These are phyloP conservation scores for Lasioglossum lativentre DNA, from an alignment of 2,888 invertebrate genomes.

Conservation along the genomic window DNA sequence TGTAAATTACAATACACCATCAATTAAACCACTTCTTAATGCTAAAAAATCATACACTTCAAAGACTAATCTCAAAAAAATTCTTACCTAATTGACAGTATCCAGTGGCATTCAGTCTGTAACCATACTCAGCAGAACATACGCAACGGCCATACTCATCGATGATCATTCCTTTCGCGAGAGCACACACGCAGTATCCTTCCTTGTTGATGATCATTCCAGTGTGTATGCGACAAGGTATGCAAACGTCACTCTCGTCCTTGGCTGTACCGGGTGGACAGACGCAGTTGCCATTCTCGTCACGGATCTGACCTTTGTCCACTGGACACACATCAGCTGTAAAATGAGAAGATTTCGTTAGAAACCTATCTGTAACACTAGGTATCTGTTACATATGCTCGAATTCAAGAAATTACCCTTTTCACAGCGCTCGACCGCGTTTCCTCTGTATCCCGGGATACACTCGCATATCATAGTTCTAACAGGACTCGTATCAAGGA, in stretches of 20 bases:
- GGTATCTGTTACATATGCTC: neutral
- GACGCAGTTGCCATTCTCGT: slow-evolving; percentile 89
- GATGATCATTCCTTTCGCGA: slow-evolving; percentile 91
- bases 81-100: slow-evolving; percentile 86
- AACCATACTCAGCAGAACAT: slow-evolving; percentile 90
- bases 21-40: neutral
- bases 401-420: slow-evolving; percentile 87
- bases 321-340: slow-evolving; percentile 87
- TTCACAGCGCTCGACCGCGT: slow-evolving; percentile 93
- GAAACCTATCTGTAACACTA: neutral
- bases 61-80: neutral
- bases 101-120: slow-evolving; percentile 87
- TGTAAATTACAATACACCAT: slow-evolving; percentile 38
- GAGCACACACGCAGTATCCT: slow-evolving; percentile 92
- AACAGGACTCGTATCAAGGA: slow-evolving; percentile 92
- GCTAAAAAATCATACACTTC: neutral
- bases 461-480: slow-evolving; percentile 96
- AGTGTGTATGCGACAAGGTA: slow-evolving; percentile 89
- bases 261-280: slow-evolving; percentile 92
- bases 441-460: slow-evolving; percentile 93
- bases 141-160: slow-evolving; percentile 92
- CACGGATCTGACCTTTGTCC: slow-evolving; percentile 89
- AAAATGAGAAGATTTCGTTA: slow-evolving; percentile 65
- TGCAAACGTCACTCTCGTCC: slow-evolving; percentile 91
- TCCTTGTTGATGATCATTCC: slow-evolving; percentile 91